Evolutionary conservation across 2,797 vertebrate species (phyloP).

Genomic region (Gymnothorax javanicus): DNA sequence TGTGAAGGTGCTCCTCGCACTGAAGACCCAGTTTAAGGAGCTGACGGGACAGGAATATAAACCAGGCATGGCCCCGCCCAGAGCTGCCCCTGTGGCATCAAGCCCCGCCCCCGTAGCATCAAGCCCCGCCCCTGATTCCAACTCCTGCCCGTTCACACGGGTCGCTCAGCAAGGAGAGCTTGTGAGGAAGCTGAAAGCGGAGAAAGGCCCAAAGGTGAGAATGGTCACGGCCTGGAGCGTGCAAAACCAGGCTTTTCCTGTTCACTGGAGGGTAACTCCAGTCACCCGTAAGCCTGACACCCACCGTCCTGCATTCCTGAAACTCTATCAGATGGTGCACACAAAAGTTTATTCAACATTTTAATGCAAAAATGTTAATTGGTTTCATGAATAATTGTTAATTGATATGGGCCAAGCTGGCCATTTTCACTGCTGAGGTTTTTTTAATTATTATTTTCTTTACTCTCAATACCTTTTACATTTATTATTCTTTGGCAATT

Average conservation of each 20-base stretch:
- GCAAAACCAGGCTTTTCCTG: neutral
- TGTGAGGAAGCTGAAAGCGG: constrained; percentile 77
- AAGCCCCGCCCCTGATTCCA: neutral
- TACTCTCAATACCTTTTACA: too few species aligned
- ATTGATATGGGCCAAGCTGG: too few species aligned
- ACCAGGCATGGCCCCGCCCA: constrained; percentile 70
- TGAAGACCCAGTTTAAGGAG: constrained; percentile 74
- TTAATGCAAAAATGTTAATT: too few species aligned
- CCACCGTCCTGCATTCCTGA: too few species aligned
- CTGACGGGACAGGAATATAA: constrained; percentile 81
- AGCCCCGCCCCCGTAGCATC: constrained; percentile 36
- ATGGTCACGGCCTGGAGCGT: neutral
- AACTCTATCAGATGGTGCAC: too few species aligned
- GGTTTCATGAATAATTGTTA: too few species aligned
- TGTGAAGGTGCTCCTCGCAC: constrained; percentile 81
- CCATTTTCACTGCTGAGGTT: too few species aligned
- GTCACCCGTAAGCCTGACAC: too few species aligned
- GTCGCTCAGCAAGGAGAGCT: constrained; percentile 78
- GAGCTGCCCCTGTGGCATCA: constrained; percentile 38
- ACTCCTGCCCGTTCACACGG: constrained; percentile 62
- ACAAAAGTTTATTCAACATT: too few species aligned
- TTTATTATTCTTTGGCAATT: too few species aligned
- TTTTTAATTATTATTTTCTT: too few species aligned
- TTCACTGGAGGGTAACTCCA: too few species aligned
- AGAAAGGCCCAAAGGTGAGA: constrained; percentile 79